Evolutionary conservation across 2,797 vertebrate species (phyloP).

Genomic region (Clangula hyemalis): DNA sequence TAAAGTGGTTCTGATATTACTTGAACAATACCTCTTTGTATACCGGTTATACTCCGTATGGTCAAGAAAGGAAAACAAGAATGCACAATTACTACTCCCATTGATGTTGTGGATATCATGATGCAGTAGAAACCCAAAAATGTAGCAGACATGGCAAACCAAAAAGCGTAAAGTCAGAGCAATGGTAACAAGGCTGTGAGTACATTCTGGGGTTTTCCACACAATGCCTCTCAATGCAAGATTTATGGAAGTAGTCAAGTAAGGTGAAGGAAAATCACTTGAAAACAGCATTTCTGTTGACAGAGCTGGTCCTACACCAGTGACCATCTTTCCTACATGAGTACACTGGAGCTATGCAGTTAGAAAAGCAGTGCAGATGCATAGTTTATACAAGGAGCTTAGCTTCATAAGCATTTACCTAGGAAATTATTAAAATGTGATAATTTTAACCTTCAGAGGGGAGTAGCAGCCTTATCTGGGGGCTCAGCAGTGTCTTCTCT

Average conservation of each 20-base stretch:
- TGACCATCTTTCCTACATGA: neutral
- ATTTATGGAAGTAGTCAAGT: neutral
- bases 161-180: neutral
- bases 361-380: neutral
- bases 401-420: neutral
- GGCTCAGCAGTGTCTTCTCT: neutral
- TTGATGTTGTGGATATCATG: neutral
- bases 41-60: neutral
- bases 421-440: conserved; percentile 1
- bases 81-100: neutral
- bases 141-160: neutral
- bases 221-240: neutral
- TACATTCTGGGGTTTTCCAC: neutral
- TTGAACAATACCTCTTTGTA: neutral
- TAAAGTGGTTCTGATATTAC: neutral
- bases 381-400: neutral
- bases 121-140: neutral
- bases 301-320: neutral
- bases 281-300: neutral
- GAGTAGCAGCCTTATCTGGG: neutral
- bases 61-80: neutral
- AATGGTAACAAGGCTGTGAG: neutral
- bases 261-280: neutral
- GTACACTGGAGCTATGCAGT: neutral
- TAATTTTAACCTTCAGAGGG: neutral